A percentile compares a stretch with the other conserved stretches of the same genome.
Evolutionary conservation across 2,888 invertebrate genomes (phyloP).

Genomic region (Cerastoderma edule): DNA sequence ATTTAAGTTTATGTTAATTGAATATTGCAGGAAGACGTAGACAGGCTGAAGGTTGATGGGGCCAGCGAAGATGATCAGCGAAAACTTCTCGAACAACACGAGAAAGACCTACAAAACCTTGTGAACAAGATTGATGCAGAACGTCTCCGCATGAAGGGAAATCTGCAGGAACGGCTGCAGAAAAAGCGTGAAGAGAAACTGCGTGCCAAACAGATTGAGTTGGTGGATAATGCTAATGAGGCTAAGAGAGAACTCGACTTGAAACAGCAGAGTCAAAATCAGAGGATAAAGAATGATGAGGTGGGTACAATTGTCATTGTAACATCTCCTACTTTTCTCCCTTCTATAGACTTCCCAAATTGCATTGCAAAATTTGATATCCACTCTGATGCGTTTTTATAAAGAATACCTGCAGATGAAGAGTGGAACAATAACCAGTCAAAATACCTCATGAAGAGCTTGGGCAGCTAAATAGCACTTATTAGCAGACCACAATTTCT

Average conservation of each 20-base stretch:
- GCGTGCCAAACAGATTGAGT: slow-evolving; percentile 70
- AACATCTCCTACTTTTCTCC: too few relatives aligned
- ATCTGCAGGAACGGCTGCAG: slow-evolving; percentile 78
- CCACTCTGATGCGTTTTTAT: too few relatives aligned
- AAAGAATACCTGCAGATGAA: too few relatives aligned
- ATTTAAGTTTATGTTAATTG: too few relatives aligned
- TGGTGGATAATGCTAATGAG: slow-evolving; percentile 69
- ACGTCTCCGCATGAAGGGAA: slow-evolving; percentile 80
- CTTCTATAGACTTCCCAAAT: too few relatives aligned
- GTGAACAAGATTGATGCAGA: slow-evolving; percentile 81
- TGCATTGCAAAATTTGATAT: too few relatives aligned
- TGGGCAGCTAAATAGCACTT: too few relatives aligned
- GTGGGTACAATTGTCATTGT: too few relatives aligned
- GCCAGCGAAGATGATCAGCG: slow-evolving; percentile 78
- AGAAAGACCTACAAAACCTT: slow-evolving; percentile 76
- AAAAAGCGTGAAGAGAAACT: slow-evolving; percentile 76
- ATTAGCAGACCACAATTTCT: too few relatives aligned
- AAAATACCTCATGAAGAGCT: too few relatives aligned
- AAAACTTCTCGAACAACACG: slow-evolving; percentile 76
- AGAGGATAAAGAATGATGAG: slow-evolving; percentile 79
- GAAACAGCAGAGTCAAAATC: slow-evolving; percentile 74
- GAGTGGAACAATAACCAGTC: too few relatives aligned
- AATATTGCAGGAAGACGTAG: slow-evolving; percentile 77
- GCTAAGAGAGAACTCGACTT: slow-evolving; percentile 72
- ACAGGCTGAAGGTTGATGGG: slow-evolving; percentile 71